A percentile compares a stretch with the other conserved stretches of the same genome.
phyloP scores from a whole-genome alignment of 2,888 invertebrate genomes.

The Ctena decussata region DNA sequence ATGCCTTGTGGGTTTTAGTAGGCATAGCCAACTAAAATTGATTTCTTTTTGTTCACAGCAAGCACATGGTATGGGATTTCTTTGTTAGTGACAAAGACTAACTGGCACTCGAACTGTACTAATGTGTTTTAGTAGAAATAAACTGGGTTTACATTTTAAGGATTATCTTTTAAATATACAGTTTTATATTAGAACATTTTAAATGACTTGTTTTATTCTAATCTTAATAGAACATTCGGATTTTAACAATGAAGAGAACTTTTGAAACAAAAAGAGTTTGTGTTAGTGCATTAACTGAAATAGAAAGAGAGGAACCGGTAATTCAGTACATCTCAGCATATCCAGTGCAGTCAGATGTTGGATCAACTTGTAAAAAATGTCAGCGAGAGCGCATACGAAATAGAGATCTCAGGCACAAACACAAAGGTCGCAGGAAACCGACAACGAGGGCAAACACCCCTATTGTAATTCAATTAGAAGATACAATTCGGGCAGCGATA shows the following conservation, averaged over 20 bases:
- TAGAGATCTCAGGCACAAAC: conserved; percentile 57
- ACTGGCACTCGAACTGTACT: background rate
- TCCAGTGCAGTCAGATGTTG: background rate
- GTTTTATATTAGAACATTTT: background rate
- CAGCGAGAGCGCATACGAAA: conserved; percentile 76
- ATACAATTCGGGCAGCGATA: conserved; percentile 78
- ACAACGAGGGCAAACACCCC: conserved; percentile 78
- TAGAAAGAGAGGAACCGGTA: conserved; percentile 76
- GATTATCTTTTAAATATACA: background rate
- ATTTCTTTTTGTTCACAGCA: conserved; percentile 3
- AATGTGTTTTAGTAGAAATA: background rate
- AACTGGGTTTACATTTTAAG: background rate
- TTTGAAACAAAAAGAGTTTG: conserved; percentile 73
- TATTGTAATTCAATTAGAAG: conserved; percentile 82
- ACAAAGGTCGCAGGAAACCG: conserved; percentile 66
- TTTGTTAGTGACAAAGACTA: conserved; percentile 16
- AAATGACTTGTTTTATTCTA: background rate
- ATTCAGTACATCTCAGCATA: background rate
- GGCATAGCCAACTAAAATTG: background rate
- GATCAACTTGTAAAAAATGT: conserved; percentile 82
- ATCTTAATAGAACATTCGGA: background rate
- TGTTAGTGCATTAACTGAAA: conserved; percentile 77
- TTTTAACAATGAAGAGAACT: conserved; percentile 33
- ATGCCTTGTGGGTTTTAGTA: background rate
- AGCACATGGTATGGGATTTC: background rate